phyloP scores from a whole-genome alignment of 1,140 invertebrate genomes.

The Ruditapes philippinarum region DNA sequence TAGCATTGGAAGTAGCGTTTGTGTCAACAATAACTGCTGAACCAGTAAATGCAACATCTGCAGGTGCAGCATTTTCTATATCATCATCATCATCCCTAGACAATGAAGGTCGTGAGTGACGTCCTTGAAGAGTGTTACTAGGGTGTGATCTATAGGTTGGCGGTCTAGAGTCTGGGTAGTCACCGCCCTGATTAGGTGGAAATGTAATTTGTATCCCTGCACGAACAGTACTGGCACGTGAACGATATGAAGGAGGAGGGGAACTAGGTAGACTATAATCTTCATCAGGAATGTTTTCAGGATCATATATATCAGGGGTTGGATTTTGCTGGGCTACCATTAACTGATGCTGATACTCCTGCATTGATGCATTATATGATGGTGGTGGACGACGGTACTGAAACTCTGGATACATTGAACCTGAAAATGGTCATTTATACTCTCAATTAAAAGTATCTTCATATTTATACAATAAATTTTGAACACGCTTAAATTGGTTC shows the following conservation, averaged over 20 bases:
- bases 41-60: constrained; percentile 74
- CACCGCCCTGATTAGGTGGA: constrained; percentile 76
- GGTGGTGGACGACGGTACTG: constrained; percentile 85
- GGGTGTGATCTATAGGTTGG: constrained; percentile 85
- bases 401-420: constrained; percentile 85
- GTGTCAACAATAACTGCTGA: constrained; percentile 61
- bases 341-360: constrained; percentile 83
- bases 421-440: constrained; percentile 74
- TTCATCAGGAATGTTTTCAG: constrained; percentile 71
- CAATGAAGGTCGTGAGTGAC: constrained; percentile 74
- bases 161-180: constrained; percentile 82
- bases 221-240: constrained; percentile 82
- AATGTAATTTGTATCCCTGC: constrained; percentile 85
- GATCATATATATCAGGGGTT: constrained; percentile 60
- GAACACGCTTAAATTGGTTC: no score
- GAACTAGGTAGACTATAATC: constrained; percentile 83
- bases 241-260: constrained; percentile 84
- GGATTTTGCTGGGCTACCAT: constrained; percentile 71
- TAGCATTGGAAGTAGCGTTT: constrained; percentile 27
- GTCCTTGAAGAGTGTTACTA: constrained; percentile 67
- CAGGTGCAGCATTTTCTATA: constrained; percentile 55
- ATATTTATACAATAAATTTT: no score
- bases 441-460: background rate
- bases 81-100: constrained; percentile 73
- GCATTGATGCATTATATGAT: constrained; percentile 85